Percentiles rank a stretch among this genome's conserved stretches.
Evolutionary conservation across 1,140 invertebrate genomes (phyloP).

Genomic region (Pseudomyrmex gracilis): DNA sequence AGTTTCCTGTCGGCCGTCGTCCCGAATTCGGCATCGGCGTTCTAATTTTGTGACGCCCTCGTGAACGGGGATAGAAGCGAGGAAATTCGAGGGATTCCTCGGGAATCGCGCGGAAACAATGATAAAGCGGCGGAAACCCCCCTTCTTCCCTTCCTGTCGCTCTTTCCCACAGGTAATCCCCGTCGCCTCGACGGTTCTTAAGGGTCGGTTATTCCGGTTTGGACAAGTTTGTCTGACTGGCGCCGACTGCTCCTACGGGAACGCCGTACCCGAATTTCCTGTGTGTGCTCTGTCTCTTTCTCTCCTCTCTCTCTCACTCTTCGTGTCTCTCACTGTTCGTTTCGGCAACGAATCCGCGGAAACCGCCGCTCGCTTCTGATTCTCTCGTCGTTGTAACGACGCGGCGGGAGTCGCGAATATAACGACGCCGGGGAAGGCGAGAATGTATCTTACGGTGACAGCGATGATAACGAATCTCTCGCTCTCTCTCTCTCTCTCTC

Average conservation of each 20-base stretch:
- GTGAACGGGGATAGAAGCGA: neutral
- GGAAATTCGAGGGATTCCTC: slow-evolving; percentile 53
- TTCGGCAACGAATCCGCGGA: slow-evolving; percentile 40
- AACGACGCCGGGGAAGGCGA: slow-evolving; percentile 54
- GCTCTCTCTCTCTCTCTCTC: too few relatives aligned
- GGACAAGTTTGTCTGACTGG: slow-evolving; percentile 66
- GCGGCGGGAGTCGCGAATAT: slow-evolving; percentile 45
- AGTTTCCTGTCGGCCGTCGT: neutral
- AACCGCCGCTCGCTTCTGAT: slow-evolving; percentile 57
- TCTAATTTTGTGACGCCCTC: slow-evolving; percentile 43
- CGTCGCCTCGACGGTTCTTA: slow-evolving; percentile 64
- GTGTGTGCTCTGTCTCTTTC: too few relatives aligned
- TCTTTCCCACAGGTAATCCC: slow-evolving; percentile 43
- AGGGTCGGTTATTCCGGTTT: slow-evolving; percentile 67
- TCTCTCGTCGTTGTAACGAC: slow-evolving; percentile 45
- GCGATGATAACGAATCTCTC: slow-evolving; percentile 58
- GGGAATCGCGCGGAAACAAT: slow-evolving; percentile 53
- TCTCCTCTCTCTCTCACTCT: too few relatives aligned
- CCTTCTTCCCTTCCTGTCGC: too few relatives aligned
- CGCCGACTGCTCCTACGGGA: slow-evolving; percentile 63
- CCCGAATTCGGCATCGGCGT: slow-evolving; percentile 31
- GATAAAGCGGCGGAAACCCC: slow-evolving; percentile 16
- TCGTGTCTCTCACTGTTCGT: neutral
- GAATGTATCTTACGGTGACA: slow-evolving; percentile 47
- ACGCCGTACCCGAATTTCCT: slow-evolving; percentile 39